These are phyloP conservation scores for Sciurus carolinensis DNA, from an alignment of 2,797 vertebrate species.

Conservation along the genomic window DNA sequence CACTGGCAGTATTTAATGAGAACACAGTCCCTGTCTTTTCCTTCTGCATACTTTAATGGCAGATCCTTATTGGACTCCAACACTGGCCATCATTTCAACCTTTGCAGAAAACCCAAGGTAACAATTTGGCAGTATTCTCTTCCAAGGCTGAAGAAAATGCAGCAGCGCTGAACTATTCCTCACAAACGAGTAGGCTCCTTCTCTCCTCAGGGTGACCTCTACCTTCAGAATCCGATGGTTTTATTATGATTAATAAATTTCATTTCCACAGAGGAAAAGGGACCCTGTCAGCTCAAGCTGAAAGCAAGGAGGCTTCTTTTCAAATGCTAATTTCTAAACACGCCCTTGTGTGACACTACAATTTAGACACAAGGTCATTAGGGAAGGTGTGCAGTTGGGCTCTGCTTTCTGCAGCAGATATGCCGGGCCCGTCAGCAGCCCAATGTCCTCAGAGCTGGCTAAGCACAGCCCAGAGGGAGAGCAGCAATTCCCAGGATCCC, in stretches of 20 bases:
- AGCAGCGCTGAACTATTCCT: constrained; percentile 79
- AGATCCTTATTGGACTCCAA: constrained; percentile 21
- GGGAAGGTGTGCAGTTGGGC: constrained; percentile 79
- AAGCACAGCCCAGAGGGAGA: neutral
- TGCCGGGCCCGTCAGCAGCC: constrained; percentile 68
- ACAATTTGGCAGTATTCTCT: constrained; percentile 67
- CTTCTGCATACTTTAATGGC: neutral
- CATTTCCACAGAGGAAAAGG: constrained; percentile 91
- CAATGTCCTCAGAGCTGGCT: neutral
- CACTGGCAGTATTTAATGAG: neutral
- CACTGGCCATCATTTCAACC: constrained; percentile 59
- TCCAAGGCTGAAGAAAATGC: constrained; percentile 75
- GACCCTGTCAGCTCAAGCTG: constrained; percentile 90
- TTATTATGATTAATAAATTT: constrained; percentile 93
- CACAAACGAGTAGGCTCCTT: constrained; percentile 79
- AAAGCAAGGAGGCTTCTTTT: constrained; percentile 90
- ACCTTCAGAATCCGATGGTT: constrained; percentile 90
- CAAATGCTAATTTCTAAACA: constrained; percentile 91
- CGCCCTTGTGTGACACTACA: constrained; percentile 88
- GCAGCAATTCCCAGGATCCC: neutral
- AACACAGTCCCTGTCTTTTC: neutral
- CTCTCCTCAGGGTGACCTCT: constrained; percentile 89
- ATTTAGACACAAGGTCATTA: constrained; percentile 89
- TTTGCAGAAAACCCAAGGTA: constrained; percentile 67
- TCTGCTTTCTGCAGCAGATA: constrained; percentile 15